Evolutionary conservation across 2,888 invertebrate genomes (phyloP).

Genomic region (Tortrix viridana): DNA sequence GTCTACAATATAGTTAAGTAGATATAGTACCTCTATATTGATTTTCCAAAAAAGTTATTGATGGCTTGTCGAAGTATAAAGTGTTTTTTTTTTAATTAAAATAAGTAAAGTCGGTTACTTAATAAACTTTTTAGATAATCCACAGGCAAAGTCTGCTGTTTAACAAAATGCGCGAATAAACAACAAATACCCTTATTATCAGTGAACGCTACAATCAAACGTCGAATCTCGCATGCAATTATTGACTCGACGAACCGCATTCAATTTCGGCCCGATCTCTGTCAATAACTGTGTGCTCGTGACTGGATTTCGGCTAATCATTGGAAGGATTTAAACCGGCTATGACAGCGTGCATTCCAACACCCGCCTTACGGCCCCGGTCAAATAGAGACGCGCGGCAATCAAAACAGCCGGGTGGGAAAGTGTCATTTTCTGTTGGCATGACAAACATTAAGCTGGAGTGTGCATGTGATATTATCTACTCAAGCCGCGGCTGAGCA

Average conservation of each 20-base stretch:
- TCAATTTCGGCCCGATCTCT: conserved; percentile 45
- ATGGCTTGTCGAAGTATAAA: too few relatives aligned
- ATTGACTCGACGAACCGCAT: conserved; percentile 42
- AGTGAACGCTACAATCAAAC: conserved; percentile 24
- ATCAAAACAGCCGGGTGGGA: conserved; percentile 47
- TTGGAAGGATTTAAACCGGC: conserved; percentile 56
- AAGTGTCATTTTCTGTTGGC: conserved; percentile 50
- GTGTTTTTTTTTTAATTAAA: too few relatives aligned
- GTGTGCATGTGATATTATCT: conserved; percentile 44
- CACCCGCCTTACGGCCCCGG: conserved; percentile 44
- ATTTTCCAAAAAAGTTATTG: too few relatives aligned
- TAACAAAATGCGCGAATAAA: too few relatives aligned
- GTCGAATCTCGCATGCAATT: conserved; percentile 30
- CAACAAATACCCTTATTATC: conserved; percentile 22
- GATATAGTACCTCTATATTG: too few relatives aligned
- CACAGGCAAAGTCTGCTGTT: too few relatives aligned
- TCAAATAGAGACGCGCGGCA: conserved; percentile 38
- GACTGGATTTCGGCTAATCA: conserved; percentile 63
- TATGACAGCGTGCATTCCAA: conserved; percentile 59
- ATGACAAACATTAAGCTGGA: conserved; percentile 53
- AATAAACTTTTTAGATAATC: too few relatives aligned
- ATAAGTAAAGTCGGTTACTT: too few relatives aligned
- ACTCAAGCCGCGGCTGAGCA: conserved; percentile 25
- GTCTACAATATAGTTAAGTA: too few relatives aligned
- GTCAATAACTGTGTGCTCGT: conserved; percentile 56